Evolutionary conservation across 2,797 vertebrate species (phyloP), one percentile per base, ranked within the genome.

Genomic region (Vespertilio murinus): DNA sequence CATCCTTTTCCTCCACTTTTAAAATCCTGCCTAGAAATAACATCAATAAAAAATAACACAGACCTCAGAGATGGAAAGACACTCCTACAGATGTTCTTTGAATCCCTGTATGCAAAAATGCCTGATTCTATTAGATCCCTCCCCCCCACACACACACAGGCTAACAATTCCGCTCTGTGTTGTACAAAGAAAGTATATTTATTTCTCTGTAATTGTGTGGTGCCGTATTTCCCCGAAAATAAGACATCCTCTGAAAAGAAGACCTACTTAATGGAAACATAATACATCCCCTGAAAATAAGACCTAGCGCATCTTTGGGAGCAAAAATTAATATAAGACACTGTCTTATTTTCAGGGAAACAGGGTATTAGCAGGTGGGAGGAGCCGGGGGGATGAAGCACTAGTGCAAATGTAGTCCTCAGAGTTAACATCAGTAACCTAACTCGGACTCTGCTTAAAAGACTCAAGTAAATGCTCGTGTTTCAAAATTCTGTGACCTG

Each of bases 181-280:
- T 42, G 10, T 65, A 70, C 54, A 75, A 42, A 77, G 78, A 82
- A 88, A 90, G n/a, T 2, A 8, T 93, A 71, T 78, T 23, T 33
- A 91, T 84, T 89, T 92, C 65, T 88, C 65, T 80, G n/a, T 70
- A 25, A 71, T 64, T 83, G 23, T n/a, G n/a, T n/a, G n/a, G n/a
- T n/a, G n/a, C n/a, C n/a, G n/a, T n/a, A n/a, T n/a, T n/a, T n/a
- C n/a, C n/a, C n/a, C n/a, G n/a, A n/a, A n/a, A n/a, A n/a, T n/a
- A n/a, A n/a, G n/a, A n/a, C n/a, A n/a, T n/a, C n/a, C n/a, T n/a
- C n/a, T n/a, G n/a, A n/a, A n/a, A n/a, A n/a, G n/a, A n/a, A n/a
- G n/a, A n/a, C n/a, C n/a, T n/a, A n/a, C n/a, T n/a, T n/a, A n/a
- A n/a, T n/a, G n/a, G n/a, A n/a, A n/a, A n/a, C n/a, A n/a, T n/a